Evolutionary conservation across 2,113 vertebrate genomes (phyloP).

Genomic region (Campylomormyrus tamandua): DNA sequence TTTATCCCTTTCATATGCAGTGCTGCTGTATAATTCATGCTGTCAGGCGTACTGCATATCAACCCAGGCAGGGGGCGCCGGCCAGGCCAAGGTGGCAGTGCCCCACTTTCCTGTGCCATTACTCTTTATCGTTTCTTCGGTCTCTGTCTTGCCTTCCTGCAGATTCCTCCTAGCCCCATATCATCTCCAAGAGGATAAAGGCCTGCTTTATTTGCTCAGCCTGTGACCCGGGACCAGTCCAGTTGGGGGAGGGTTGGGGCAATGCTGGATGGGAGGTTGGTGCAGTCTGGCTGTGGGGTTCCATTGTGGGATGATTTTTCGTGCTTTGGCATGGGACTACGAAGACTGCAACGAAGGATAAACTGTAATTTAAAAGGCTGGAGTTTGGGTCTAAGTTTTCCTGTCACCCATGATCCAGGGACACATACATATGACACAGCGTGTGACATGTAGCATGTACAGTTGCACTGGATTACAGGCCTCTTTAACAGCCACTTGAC

Average conservation of each 20-base stretch:
- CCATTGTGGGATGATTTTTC: neutral
- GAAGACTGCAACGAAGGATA: neutral
- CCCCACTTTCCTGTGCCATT: conserved; percentile 19
- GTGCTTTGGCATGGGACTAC: neutral
- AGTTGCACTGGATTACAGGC: neutral
- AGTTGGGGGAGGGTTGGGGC: neutral
- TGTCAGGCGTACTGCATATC: conserved; percentile 45
- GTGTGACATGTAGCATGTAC: neutral
- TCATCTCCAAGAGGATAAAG: neutral
- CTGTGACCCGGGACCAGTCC: too few species aligned
- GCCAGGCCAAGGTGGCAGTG: conserved; percentile 29
- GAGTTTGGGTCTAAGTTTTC: neutral
- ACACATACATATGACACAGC: neutral
- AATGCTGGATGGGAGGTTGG: neutral
- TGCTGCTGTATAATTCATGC: conserved; percentile 57
- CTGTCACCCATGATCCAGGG: neutral
- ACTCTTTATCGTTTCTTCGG: conserved; percentile 30
- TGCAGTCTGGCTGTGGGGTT: neutral
- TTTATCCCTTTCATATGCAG: conserved; percentile 61
- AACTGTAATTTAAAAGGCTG: neutral
- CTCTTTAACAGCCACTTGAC: neutral
- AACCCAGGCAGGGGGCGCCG: conserved; percentile 50
- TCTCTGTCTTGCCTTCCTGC: conserved; percentile 34
- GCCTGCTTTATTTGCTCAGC: neutral
- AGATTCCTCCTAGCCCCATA: neutral